Evolutionary conservation across 2,888 invertebrate species (phyloP).

Genomic region (Cryptocephalus primarius): DNA sequence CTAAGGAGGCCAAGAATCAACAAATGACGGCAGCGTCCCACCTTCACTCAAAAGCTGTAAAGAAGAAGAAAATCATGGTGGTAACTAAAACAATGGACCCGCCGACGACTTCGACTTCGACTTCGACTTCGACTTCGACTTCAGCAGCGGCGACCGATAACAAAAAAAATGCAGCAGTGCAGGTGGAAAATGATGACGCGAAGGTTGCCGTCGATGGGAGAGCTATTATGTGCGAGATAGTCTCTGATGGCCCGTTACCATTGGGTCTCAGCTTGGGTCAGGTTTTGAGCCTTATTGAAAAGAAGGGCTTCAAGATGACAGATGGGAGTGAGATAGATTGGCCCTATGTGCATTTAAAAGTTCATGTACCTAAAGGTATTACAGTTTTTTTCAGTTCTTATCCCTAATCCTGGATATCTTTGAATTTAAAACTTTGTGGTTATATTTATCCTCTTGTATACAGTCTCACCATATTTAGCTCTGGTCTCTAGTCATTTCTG

Average conservation of each 20-base stretch:
- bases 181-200: neutral
- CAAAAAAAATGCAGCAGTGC: neutral
- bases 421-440: no score
- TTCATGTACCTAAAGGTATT: constrained; percentile 32
- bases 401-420: no score
- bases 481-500: no score
- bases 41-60: constrained; percentile 13
- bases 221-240: constrained; percentile 29
- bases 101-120: no score
- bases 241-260: constrained; percentile 32
- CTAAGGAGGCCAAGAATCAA: constrained; percentile 70
- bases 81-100: no score
- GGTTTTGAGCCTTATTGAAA: constrained; percentile 31
- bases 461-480: no score
- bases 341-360: constrained; percentile 35
- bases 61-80: constrained; percentile 27
- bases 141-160: neutral
- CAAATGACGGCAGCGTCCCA: constrained; percentile 28
- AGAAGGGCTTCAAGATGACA: constrained; percentile 9
- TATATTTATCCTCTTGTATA: no score
- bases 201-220: constrained; percentile 30
- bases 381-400: no score
- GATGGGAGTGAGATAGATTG: constrained; percentile 28
- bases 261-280: constrained; percentile 32
- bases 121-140: constrained; percentile 10